Evolutionary conservation across 1,140 invertebrate genomes (phyloP), one percentile per base, ranked within the genome.

Genomic region (Drosophila kikkawai): DNA sequence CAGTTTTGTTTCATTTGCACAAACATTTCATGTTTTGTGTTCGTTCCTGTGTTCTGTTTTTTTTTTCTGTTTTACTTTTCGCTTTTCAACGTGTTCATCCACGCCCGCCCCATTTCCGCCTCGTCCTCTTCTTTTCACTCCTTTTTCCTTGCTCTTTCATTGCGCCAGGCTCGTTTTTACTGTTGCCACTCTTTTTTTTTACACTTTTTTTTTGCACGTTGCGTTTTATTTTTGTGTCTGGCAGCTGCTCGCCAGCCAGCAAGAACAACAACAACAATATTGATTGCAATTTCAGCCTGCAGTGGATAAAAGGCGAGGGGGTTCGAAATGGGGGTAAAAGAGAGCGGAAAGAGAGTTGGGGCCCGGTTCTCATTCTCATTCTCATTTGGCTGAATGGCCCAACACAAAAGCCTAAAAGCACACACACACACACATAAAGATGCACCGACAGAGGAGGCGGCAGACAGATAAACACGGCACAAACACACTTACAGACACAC

Each of bases 381-480:
- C 70, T 74, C 70, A 74, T 74, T 74, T 74, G 80, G 59, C 71
- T 61, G 69, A 56, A 69, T 76, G 82, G 51, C 56, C 56, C 79
- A 59, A 60, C 68, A 91, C 79, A 91, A 91, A 91, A 91, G 87
- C 86, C 86, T 87, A 91, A 91, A 83, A 82, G 82, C 79, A 86
- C 59, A 86, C 70, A 90, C 55, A 90, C 55, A 84, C 53, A 74
- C 61, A 57, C 36, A 41, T 26, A 63, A 34, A 59, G 32, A 55
- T 37, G 13, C 34, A 22, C 13, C 19, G 51, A 17, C 60, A 68
- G 45, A 67, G 44, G 41, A 55, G 45, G 32, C 37, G 32, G 55
- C 69, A 53, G 51, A 71, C 63, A 77, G 50, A 75, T 75, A 90
- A 79, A 81, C 73, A 78, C 53, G 73, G 67, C 36, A 50, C 45